These are phyloP conservation scores for Drosophila pallidifrons DNA, from an alignment of 1,140 invertebrate genomes.

Conservation along the genomic window DNA sequence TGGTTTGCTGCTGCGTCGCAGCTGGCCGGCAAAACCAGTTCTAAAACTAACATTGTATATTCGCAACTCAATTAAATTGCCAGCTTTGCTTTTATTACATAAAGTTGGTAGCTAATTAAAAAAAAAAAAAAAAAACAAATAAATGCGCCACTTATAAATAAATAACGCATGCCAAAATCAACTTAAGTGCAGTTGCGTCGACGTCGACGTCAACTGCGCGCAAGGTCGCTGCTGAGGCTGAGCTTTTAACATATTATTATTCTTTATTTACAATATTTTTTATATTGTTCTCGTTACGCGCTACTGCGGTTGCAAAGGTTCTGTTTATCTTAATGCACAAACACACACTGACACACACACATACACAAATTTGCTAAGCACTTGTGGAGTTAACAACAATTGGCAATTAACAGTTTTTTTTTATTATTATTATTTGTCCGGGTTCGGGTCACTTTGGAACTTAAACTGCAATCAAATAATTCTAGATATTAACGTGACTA, in stretches of 20 bases:
- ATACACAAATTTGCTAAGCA: background rate
- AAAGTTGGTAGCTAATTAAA: conserved; percentile 39
- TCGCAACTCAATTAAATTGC: conserved; percentile 32
- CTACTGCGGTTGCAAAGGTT: conserved; percentile 46
- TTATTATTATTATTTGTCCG: background rate
- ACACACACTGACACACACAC: background rate
- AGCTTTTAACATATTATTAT: conserved; percentile 22
- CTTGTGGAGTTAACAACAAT: conserved; percentile 12
- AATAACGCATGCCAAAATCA: conserved; percentile 71
- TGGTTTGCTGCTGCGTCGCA: background rate
- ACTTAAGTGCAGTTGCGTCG: conserved; percentile 46
- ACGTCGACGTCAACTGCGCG: conserved; percentile 3
- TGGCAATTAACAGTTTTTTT: conserved; percentile 23
- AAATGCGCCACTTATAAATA: conserved; percentile 19
- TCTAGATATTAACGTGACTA: background rate
- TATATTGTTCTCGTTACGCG: conserved; percentile 22
- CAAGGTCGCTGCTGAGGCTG: conserved; percentile 37
- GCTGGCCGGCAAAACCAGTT: conserved; percentile 58
- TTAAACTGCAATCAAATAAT: conserved; percentile 20
- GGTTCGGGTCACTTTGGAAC: background rate
- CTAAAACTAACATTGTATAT: conserved; percentile 1
- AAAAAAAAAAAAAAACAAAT: conserved; percentile 10
- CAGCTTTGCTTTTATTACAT: conserved; percentile 34
- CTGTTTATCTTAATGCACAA: conserved; percentile 23
- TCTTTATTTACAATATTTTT: background rate